Evolutionary conservation across 37 sponge, comb jelly and placozoan species (phyloP), one percentile per base, ranked within the genome.

Genomic region (Chondrosia reniformis): DNA sequence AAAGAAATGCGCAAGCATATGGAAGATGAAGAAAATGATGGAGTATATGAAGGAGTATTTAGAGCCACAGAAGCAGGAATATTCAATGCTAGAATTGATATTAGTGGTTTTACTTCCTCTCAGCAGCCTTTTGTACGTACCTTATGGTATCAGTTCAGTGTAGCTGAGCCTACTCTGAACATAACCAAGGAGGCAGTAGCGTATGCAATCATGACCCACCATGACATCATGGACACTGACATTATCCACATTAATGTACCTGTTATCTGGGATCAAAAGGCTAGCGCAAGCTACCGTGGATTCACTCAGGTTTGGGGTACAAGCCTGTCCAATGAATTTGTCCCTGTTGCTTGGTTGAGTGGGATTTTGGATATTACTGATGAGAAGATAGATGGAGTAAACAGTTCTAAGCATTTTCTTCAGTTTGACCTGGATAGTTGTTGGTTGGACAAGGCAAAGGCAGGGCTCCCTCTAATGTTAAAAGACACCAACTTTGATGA

Each of bases 221-320:
- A 45, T 19, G 46, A 72, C 22, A 38, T 46, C 1, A 55, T 54
- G 30, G 55, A 75, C 17, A 46, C 28, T 5, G 54, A 46, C 34
- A 19, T 75, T 32, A 45, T 81, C 27, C n/a, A 71, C 34, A 43
- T 81, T 2, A 36, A 52, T 25, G 34, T 81, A 33, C 54, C 57
- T 54, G 57, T 81, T 6, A 21, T 30, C 9, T 81, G 82, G 82
- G 62, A 81, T 21, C 21, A 54, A 55, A 45, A 38, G 8, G 24
- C 34, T 30, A 61, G 73, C 24, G 24, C 33, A 33, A 39, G 39
- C 10, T 84, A 61, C 79, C 76, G 85, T 21, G 74, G 45, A 32
- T 84, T 77, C 74, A 55, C 78, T 25, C 57, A 84, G 57, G 79
- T 84, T 1, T 84, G 85, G 85, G 85, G 79, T 3, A 84, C 63